Conservation (phyloP, 2,888 invertebrate genomes). For the Tipula unca region DNA sequence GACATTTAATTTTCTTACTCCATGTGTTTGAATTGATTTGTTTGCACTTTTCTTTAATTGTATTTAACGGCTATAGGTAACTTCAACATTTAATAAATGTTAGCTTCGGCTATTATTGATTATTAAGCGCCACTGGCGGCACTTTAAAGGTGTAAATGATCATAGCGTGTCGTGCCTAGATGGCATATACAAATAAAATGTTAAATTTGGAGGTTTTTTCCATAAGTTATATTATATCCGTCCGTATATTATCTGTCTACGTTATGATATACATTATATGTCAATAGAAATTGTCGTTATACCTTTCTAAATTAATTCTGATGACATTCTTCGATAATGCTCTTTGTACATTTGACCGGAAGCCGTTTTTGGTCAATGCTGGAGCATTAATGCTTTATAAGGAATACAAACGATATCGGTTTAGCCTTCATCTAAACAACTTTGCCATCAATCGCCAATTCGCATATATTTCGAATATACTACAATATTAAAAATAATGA, state of each 20-base stretch:
- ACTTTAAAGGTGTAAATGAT: too few relatives aligned
- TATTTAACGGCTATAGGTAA: too few relatives aligned
- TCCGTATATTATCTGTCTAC: background rate
- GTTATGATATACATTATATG: too few relatives aligned
- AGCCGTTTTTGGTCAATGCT: background rate
- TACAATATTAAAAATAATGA: background rate
- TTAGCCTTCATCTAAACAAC: background rate
- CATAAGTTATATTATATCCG: background rate
- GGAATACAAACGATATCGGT: background rate
- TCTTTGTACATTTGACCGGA: background rate
- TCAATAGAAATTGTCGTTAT: background rate
- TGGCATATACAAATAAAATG: too few relatives aligned
- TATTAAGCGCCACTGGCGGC: too few relatives aligned
- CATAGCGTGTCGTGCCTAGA: too few relatives aligned
- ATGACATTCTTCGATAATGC: background rate
- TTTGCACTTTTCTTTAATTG: too few relatives aligned
- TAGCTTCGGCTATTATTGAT: too few relatives aligned
- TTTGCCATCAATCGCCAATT: background rate
- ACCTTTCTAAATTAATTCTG: background rate
- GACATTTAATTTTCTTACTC: too few relatives aligned
- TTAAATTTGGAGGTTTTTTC: too few relatives aligned
- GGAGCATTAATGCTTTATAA: background rate
- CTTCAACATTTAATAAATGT: too few relatives aligned
- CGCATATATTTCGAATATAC: background rate
- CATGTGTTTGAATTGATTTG: too few relatives aligned